phyloP scores from a whole-genome alignment of 1,140 invertebrate species.

The Brachionus rotundiformis region DNA sequence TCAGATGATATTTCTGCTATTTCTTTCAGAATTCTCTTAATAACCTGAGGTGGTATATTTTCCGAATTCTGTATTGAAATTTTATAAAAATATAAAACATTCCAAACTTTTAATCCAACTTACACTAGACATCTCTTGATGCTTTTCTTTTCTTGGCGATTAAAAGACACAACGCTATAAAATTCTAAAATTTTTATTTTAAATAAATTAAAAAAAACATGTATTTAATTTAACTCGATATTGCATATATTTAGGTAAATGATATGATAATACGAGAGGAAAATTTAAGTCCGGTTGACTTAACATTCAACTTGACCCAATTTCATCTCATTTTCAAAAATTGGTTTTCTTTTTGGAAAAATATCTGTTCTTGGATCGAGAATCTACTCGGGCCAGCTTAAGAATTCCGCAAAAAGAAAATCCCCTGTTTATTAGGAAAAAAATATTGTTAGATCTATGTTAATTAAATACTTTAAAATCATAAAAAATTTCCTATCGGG shows the following conservation, averaged over 20 bases:
- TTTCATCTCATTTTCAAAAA: background rate
- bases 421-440: background rate
- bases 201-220: background rate
- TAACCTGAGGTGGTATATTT: constrained; percentile 88
- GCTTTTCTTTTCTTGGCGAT: background rate
- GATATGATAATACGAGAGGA: background rate
- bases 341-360: no score
- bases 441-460: constrained; percentile 31
- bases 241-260: constrained; percentile 10
- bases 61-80: constrained; percentile 73
- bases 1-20: constrained; percentile 74
- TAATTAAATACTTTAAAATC: constrained; percentile 26
- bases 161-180: constrained; percentile 6
- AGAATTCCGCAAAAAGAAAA: no score
- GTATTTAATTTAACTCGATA: background rate
- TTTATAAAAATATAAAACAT: background rate
- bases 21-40: constrained; percentile 79
- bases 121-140: constrained; percentile 25
- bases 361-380: no score
- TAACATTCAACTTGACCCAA: background rate
- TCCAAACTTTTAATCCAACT: background rate
- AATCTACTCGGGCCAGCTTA: no score
- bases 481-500: constrained; percentile 8
- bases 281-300: background rate
- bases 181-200: constrained; percentile 5